A percentile compares a stretch with the other conserved stretches of the same genome.
Conservation (phyloP, 2,113 vertebrate species). For the Poeciliopsis retropinna region DNA sequence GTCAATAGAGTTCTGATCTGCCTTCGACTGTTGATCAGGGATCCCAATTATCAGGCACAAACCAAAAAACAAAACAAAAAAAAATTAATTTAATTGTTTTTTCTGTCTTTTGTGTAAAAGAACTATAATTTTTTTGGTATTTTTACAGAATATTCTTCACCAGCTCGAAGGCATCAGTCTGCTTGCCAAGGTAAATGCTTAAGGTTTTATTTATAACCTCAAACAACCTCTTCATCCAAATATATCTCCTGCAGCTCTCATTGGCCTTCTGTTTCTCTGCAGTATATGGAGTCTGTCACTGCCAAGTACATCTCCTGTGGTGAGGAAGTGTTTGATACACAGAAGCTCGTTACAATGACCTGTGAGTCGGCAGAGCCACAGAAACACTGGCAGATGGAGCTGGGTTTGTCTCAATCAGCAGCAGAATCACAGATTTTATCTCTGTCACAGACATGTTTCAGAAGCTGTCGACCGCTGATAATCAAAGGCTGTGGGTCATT, state of each 20-base stretch:
- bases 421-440: conserved; percentile 12
- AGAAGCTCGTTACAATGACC: conserved; percentile 87
- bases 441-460: conserved; percentile 86
- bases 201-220: not conserved
- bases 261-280: conserved; percentile 19
- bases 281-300: conserved; percentile 85
- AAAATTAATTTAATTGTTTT: not conserved
- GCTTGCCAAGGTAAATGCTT: conserved; percentile 75
- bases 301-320: conserved; percentile 75
- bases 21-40: conserved; percentile 86
- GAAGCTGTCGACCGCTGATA: conserved; percentile 83
- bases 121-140: not conserved
- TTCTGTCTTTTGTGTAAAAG: not conserved
- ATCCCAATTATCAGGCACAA: conserved; percentile 84
- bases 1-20: conserved; percentile 87
- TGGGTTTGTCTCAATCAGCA: not conserved
- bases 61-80: not conserved
- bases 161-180: conserved; percentile 73
- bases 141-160: conserved; percentile 75
- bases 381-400: not conserved
- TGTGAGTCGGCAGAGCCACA: conserved; percentile 77
- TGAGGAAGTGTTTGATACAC: conserved; percentile 79
- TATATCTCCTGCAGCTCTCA: not conserved
- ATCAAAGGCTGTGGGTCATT: conserved; percentile 84
- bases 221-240: not conserved